Base-by-base conservation (phyloP, 2,797 vertebrate species). In the Takifugu ocellatus region DNA sequence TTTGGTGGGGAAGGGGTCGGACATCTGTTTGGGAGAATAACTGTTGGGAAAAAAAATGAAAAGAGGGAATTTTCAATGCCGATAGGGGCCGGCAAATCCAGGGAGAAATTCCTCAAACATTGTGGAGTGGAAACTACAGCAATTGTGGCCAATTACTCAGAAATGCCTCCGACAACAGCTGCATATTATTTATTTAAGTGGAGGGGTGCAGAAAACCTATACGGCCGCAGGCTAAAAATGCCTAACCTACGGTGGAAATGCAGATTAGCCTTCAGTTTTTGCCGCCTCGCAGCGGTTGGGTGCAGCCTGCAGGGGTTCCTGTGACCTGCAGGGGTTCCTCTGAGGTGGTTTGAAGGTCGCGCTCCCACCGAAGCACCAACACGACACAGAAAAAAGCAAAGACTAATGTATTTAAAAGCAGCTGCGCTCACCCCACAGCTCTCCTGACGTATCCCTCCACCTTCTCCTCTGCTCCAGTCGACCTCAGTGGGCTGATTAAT, bases 21-120 rank as follows among this genome's bases (percentile, higher is more conserved):
- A 72, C 26, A 53, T 56, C 72, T 75, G 74, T 78, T 68, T 68
- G 52, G 61, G 54, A 75, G 65, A 74, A 77, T 70, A 59, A 76
- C 56, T 55, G 70, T 36, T 36, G 79, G 74, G 70, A 61, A 76
- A 71, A 71, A 61, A 76, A 71, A 72, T 65, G 69, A 76, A 77
- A 68, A 78, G 73, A 84, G 66, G 70, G 72, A 83, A 77, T 80
- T 81, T 85, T 81, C 73, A 75, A 78, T 72, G 72, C 5, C 60
- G 63, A 70, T 74, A 81, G 79, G 78, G 68, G 21, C 45, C 33
- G 51, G 54, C 56, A 74, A 51, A 84, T 82, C 71, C 68, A 58
- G 59, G 51, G 57, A 70, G 59, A 65, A 72, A 70, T 70, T 72
- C 68, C 66, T 68, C 61, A 61, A 67, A 63, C 62, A 59, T 70